A percentile compares a stretch with the other conserved stretches of the same genome.
These are phyloP conservation scores for Lates calcarifer DNA, from an alignment of 2,113 vertebrate species.

Conservation along the genomic window DNA sequence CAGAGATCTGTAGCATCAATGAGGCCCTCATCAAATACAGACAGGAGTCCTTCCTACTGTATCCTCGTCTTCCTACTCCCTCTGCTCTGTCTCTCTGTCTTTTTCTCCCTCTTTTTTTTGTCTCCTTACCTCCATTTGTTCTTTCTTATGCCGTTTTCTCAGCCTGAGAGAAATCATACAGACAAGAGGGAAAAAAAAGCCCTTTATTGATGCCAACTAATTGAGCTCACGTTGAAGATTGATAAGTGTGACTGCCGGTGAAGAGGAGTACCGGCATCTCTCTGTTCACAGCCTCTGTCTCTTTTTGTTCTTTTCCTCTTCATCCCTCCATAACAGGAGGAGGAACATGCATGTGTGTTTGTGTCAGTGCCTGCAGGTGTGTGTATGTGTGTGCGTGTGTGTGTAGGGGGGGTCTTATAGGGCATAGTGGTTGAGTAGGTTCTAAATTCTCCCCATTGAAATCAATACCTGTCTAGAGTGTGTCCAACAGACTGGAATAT, in stretches of 20 bases:
- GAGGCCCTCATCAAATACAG: slow-evolving; percentile 63
- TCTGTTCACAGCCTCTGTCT: neutral
- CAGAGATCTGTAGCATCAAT: slow-evolving; percentile 67
- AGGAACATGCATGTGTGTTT: slow-evolving; percentile 14
- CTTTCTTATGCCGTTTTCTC: slow-evolving; percentile 3
- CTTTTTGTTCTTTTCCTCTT: slow-evolving; percentile 12
- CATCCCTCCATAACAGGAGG: slow-evolving; percentile 7
- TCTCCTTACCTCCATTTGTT: slow-evolving; percentile 15
- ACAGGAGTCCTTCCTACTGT: slow-evolving; percentile 46
- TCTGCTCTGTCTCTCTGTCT: slow-evolving; percentile 9
- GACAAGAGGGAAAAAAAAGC: too few species aligned
- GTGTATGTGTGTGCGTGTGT: neutral
- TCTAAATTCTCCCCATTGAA: slow-evolving; percentile 76
- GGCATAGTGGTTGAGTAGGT: slow-evolving; percentile 60
- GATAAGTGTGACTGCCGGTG: slow-evolving; percentile 6
- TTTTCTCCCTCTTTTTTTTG: neutral
- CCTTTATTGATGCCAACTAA: slow-evolving; percentile 14
- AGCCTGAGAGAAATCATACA: too few species aligned
- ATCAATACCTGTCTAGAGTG: slow-evolving; percentile 80
- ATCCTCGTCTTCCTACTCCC: slow-evolving; percentile 35
- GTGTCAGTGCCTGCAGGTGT: neutral
- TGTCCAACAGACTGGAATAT: slow-evolving; percentile 74
- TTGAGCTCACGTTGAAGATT: neutral
- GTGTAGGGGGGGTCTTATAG: slow-evolving; percentile 27
- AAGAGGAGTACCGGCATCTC: slow-evolving; percentile 3